Base-by-base conservation (phyloP, 2,113 vertebrate species). In the Condylura cristata region DNA sequence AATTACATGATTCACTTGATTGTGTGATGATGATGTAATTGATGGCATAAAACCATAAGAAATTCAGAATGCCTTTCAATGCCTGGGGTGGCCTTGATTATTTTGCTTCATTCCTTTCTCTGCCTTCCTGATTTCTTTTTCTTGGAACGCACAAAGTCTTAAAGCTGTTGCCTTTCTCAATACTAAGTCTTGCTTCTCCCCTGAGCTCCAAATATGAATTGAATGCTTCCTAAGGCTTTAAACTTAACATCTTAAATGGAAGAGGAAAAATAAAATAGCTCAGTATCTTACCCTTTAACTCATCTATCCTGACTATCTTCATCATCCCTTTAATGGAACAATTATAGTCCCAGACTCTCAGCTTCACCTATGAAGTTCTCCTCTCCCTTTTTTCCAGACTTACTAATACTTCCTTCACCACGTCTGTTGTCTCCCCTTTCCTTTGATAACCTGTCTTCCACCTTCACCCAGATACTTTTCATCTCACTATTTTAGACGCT, bases 1-100 rank as follows among this genome's bases (percentile, higher is more conserved):
- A 48, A 56, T 76, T 68, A 65, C 46, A 68, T 86, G 48, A 94
- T 90, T 53, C n/a, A 66, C 79, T 53, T 53, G 37, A 60, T 90
- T 83, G 18, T 79, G 51, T 78, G 90, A 48, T 82, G 32, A 48
- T 65, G 46, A 72, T 61, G 3, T 90, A n/a, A 75, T 17, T 66
- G 24, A 91, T 70, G 10, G 28, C 83, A 68, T 39, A 53, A 51
- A 51, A 39, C n/a, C 12, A 8, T 34, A 58, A 65, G 61, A 72
- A 89, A 56, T 34, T 65, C 44, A 90, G 34, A 82, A 63, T 41
- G 66, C 44, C 66, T 90, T 86, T 18, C 81, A 86, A 74, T 34
- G 41, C 14, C 32, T 76, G 13, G 48, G 53, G 56, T 53, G 14
- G 14, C 32, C 30, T 51, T 66, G 18, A 28, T 58, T 75, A 32